Base-by-base conservation (phyloP, 2,888 invertebrate genomes). In the Lithophane semibrunnea region DNA sequence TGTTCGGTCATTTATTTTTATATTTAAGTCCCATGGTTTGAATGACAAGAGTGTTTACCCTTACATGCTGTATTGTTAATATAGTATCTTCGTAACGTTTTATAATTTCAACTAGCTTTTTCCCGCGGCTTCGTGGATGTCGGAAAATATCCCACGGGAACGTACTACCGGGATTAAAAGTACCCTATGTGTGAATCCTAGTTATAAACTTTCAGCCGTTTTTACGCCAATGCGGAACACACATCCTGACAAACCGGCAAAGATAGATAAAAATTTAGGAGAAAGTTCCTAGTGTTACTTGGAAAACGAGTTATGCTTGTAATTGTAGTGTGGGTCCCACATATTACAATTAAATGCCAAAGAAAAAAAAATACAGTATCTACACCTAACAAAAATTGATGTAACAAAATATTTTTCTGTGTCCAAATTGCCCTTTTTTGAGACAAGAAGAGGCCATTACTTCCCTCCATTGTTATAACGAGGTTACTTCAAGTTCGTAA, bases 401-500 rank as follows among this genome's bases (percentile, higher is more conserved):
- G 56, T 65, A 67, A 68, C 77, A 83, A 80, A 76, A 80, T 49
- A 77, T 83, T 79, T 83, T 83, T 88, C 86, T 87, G 79, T 86
- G 85, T 69, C 82, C 12, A 84, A 90, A 91, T 91, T 89, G 88
- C 86, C 84, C 85, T 88, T 91, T 90, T 87, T 85, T 83, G 83
- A 82, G 83, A 37, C 77, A 84, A 84, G 82, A 87, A 88, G 83
- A 85, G 88, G 78, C 90, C 83, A 91, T 91, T 91, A 91, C 67
- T 72, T 83, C 80, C 75, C 82, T 85, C 84, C 85, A 87, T 91
- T 90, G 86, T 91, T 84, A 89, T 83, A 86, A 85, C 76, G 83
- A 85, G 67, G 78, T 83, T 81, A 83, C 79, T 84, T 80, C 74
- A 79, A 82, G 63, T 86, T 86, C 74, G 84, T 83, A 80, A 83